phyloP scores from a whole-genome alignment of 1,140 invertebrate genomes.

The Vollenhovia emeryi region DNA sequence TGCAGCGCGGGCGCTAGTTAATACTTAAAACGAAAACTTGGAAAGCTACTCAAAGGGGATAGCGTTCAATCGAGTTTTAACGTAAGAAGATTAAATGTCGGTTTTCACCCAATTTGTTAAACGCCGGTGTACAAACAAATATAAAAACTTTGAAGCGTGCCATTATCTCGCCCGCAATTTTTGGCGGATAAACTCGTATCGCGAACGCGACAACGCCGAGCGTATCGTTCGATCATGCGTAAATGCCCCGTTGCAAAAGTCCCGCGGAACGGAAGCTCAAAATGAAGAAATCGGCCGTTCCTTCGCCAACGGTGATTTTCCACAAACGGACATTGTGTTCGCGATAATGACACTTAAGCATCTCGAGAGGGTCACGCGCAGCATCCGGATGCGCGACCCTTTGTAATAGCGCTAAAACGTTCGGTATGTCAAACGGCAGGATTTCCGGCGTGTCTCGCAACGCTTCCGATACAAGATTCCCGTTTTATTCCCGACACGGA shows the following conservation, averaged over 20 bases:
- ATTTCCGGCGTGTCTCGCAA: neutral
- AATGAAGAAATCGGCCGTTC: neutral
- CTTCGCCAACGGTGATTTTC: constrained; percentile 27
- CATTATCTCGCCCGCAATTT: constrained; percentile 2
- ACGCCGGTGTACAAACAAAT: neutral
- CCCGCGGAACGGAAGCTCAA: neutral
- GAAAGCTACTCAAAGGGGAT: neutral
- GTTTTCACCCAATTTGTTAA: neutral
- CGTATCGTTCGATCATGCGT: neutral
- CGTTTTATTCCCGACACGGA: neutral
- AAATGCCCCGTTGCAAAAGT: neutral
- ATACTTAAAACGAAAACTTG: neutral
- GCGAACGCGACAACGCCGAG: neutral
- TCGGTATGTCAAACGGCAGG: constrained; percentile 23
- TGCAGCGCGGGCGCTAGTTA: neutral
- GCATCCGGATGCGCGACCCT: neutral
- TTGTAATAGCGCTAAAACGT: neutral
- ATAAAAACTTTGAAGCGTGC: neutral
- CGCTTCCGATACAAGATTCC: neutral
- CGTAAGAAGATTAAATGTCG: neutral
- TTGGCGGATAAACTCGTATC: constrained; percentile 34
- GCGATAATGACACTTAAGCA: constrained; percentile 34
- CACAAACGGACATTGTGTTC: neutral
- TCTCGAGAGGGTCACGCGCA: neutral
- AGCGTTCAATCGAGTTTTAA: constrained; percentile 18